Base-by-base conservation (phyloP, 2,888 invertebrate species). In the Anaspis maculata region DNA sequence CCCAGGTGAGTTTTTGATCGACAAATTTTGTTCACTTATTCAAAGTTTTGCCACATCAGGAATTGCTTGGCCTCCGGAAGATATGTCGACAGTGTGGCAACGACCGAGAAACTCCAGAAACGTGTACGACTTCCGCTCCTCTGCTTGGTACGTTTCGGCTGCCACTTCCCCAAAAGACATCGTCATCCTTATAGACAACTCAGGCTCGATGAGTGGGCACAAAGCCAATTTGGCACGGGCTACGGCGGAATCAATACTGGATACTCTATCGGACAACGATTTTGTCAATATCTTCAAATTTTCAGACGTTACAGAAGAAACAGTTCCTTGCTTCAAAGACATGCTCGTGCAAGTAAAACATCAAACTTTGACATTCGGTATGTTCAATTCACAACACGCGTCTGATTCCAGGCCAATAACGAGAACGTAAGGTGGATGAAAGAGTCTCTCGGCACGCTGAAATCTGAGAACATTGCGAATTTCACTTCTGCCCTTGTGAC, bases 81-180 rank as follows among this genome's bases (percentile, higher is more conserved):
- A 82, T 48, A 59, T 65, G 42, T 63, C 68, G 6, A 63, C 64
- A 15, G 62, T 68, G 24, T 61, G 64, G 51, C 77, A 81, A 30
- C 77, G 79, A 47, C 82, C 87, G 30, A 73, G 82, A 53, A 88
- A 83, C 58, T 85, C 77, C 47, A 77, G 84, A 34, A 78, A 81
- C 45, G 79, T 96, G 55, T 94, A 94, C 70, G 97, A 98, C 69
- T 96, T 92, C 60, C 79, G 96, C 19, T 80, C 88, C 7, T 82
- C 91, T 25, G 82, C 87, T 53, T 96, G 96, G 96, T 98, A 96
- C 66, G 87, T 97, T 7, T 88, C 91, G 51, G 95, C 95, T 0
- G 95, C 96, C 9, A 92, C 94, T 3, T 94, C 94, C 39, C 92
- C 97, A 0, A 98, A 98, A 66, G 97, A 98, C 67, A 74, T 97